These are phyloP conservation scores for Pycnomerus fuliginosus DNA, from an alignment of 2,888 invertebrate genomes.

Conservation along the genomic window DNA sequence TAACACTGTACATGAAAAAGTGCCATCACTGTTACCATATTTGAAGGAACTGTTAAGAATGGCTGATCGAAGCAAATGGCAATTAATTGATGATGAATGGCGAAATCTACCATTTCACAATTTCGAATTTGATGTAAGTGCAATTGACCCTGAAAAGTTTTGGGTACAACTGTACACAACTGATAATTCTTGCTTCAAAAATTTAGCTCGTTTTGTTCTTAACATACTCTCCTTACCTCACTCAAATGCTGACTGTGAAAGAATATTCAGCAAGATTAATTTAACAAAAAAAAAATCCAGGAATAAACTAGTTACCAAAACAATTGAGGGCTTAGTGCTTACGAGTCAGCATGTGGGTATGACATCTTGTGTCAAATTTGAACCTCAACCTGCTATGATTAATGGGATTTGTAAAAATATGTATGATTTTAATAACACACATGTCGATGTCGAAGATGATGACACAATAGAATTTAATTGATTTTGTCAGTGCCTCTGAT, in stretches of 20 bases:
- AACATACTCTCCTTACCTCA: background rate
- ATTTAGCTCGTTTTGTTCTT: background rate
- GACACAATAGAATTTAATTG: too few species aligned
- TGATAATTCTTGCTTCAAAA: background rate
- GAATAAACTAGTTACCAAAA: background rate
- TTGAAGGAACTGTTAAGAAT: background rate
- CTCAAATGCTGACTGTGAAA: constrained; percentile 2
- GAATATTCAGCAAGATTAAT: constrained; percentile 1
- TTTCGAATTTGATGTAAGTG: background rate
- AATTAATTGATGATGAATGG: background rate
- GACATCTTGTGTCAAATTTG: too few species aligned
- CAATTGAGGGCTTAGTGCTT: background rate
- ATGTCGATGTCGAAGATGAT: too few species aligned
- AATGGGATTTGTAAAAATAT: too few species aligned
- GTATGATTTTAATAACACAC: too few species aligned
- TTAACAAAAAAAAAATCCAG: background rate
- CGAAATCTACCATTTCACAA: background rate
- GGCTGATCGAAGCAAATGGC: background rate
- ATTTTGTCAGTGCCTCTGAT: too few species aligned
- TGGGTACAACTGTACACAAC: background rate
- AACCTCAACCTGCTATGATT: too few species aligned
- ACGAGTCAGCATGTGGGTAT: too few species aligned
- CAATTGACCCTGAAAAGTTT: background rate
- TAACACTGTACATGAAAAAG: background rate
- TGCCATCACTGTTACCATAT: background rate